These are phyloP conservation scores for Cerastis rubricosa DNA, from an alignment of 2,888 invertebrate species.

Conservation along the genomic window DNA sequence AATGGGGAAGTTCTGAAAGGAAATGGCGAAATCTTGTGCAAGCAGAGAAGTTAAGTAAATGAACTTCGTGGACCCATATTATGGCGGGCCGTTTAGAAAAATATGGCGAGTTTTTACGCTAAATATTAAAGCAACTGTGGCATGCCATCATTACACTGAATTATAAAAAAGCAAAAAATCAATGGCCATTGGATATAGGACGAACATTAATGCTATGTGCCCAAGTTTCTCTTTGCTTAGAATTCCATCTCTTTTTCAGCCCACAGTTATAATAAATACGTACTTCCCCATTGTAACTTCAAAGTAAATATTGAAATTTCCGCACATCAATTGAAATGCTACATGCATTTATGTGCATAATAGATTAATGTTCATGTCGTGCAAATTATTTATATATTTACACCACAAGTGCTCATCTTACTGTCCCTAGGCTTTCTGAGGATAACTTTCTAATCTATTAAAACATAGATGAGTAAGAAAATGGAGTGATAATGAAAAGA, in stretches of 20 bases:
- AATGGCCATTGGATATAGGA: background rate
- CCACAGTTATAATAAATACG: background rate
- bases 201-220: background rate
- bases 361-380: conserved; percentile 62
- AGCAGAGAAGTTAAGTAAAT: background rate
- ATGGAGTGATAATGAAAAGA: conserved; percentile 25
- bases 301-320: conserved; percentile 15
- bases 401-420: conserved; percentile 73
- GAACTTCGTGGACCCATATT: too few relatives aligned
- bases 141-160: background rate
- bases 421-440: conserved; percentile 72
- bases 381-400: conserved; percentile 67
- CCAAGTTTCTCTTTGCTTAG: background rate
- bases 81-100: background rate
- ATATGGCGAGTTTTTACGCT: background rate
- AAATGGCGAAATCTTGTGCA: background rate
- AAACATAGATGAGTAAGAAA: conserved; percentile 27
- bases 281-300: conserved; percentile 29
- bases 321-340: conserved; percentile 44
- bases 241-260: background rate
- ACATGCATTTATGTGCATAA: conserved; percentile 61
- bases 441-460: conserved; percentile 42
- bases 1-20: conserved; percentile 32
- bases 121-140: background rate
- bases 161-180: background rate